These are phyloP conservation scores for Pegoplata infirma DNA, from an alignment of 2,888 invertebrate genomes.

Conservation along the genomic window DNA sequence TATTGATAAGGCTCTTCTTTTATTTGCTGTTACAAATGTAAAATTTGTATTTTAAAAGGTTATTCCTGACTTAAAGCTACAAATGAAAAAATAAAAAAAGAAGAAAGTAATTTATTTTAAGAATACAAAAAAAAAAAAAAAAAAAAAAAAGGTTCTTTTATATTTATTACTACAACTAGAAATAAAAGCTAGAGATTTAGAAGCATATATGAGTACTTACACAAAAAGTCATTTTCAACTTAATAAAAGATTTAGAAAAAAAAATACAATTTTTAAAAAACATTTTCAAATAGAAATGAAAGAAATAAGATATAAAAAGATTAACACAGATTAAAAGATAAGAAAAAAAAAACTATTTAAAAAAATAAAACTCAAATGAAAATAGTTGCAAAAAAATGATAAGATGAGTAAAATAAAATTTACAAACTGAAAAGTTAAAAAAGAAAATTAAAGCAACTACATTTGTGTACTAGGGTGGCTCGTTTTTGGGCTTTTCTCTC, in stretches of 20 bases:
- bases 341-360: slow-evolving; percentile 8
- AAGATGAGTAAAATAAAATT: background rate
- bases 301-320: slow-evolving; percentile 39
- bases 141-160: slow-evolving; percentile 42
- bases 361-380: background rate
- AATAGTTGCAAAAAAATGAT: slow-evolving; percentile 15
- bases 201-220: background rate
- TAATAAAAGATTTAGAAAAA: background rate
- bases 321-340: slow-evolving; percentile 55
- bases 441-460: background rate
- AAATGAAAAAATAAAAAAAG: background rate
- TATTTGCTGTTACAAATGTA: background rate
- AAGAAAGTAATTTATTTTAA: slow-evolving; percentile 39
- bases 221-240: slow-evolving; percentile 32
- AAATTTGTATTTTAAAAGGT: slow-evolving; percentile 32
- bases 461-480: too few relatives aligned
- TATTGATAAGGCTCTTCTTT: slow-evolving; percentile 21
- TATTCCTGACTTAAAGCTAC: slow-evolving; percentile 12
- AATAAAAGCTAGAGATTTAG: background rate
- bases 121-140: background rate
- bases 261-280: slow-evolving; percentile 8
- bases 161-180: slow-evolving; percentile 11
- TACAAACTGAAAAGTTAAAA: background rate
- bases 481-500: too few relatives aligned
- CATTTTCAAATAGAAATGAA: slow-evolving; percentile 30